Conservation (phyloP, 2,113 vertebrate genomes). For the Actenoides hombroni region DNA sequence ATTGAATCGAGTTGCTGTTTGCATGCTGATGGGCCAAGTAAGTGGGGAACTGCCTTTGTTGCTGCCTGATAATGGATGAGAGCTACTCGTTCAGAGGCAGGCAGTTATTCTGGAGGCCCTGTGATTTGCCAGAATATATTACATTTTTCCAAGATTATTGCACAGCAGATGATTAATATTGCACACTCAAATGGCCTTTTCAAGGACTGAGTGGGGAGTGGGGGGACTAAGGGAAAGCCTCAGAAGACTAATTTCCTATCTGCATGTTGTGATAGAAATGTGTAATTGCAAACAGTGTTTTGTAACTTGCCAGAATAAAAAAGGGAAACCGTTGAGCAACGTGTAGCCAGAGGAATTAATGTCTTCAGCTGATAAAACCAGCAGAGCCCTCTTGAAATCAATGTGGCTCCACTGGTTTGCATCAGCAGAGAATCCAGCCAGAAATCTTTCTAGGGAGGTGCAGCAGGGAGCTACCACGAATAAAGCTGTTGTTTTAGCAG, state of each 20-base stretch:
- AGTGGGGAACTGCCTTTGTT: not conserved
- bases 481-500: not conserved
- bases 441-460: not conserved
- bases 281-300: slow-evolving; percentile 11
- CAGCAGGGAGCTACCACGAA: not conserved
- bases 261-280: slow-evolving; percentile 15
- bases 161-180: slow-evolving; percentile 28
- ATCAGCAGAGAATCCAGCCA: not conserved
- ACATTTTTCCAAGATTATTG: slow-evolving; percentile 50
- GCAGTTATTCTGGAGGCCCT: not conserved
- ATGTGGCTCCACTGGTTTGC: not conserved
- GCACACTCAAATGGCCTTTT: slow-evolving; percentile 46
- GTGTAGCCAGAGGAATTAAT: not conserved
- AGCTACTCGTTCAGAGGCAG: not conserved
- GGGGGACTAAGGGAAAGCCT: not conserved
- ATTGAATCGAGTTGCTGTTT: not conserved
- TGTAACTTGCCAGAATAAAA: not conserved
- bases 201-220: not conserved
- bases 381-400: not conserved
- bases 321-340: not conserved
- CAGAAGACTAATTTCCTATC: slow-evolving; percentile 35
- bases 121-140: slow-evolving; percentile 27
- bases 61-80: not conserved
- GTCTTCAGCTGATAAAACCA: not conserved
- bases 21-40: slow-evolving; percentile 1